A percentile compares a stretch with the other conserved stretches of the same genome.
These are phyloP conservation scores for Cephus runcator DNA, from an alignment of 2,888 invertebrate species.

Conservation along the genomic window DNA sequence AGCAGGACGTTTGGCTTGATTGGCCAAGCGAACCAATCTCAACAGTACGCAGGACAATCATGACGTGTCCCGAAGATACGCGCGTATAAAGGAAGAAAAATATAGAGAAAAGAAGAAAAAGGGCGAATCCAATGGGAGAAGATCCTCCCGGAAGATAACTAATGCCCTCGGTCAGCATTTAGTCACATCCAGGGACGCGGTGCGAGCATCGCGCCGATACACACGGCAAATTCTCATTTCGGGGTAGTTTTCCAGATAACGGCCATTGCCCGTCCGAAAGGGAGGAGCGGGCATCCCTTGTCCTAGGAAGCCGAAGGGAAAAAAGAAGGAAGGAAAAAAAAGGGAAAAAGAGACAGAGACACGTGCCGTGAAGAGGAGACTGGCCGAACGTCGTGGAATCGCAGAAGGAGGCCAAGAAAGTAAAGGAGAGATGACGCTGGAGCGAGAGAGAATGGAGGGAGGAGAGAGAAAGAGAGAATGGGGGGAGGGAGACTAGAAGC, in stretches of 20 bases:
- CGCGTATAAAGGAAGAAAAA: constrained; percentile 7
- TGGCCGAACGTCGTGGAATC: too few species aligned
- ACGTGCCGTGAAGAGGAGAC: neutral
- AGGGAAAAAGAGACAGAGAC: constrained; percentile 20
- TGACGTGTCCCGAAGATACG: too few species aligned
- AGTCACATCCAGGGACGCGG: constrained; percentile 37
- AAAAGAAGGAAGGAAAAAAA: constrained; percentile 17
- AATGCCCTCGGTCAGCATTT: constrained; percentile 47
- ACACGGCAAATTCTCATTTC: constrained; percentile 49
- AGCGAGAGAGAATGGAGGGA: constrained; percentile 16
- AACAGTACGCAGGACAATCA: too few species aligned
- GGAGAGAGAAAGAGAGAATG: constrained; percentile 31
- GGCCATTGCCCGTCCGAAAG: constrained; percentile 43
- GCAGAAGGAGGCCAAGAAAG: constrained; percentile 7
- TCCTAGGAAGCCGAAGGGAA: constrained; percentile 12
- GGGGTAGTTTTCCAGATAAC: constrained; percentile 50
- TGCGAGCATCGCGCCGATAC: constrained; percentile 31
- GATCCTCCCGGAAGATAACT: constrained; percentile 39
- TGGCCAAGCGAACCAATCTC: too few species aligned
- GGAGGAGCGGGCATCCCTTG: constrained; percentile 19
- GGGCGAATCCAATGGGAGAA: constrained; percentile 8
- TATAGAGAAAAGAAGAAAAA: constrained; percentile 1
- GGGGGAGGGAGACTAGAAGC: constrained; percentile 38
- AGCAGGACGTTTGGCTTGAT: too few species aligned
- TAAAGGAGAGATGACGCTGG: constrained; percentile 1